Base-by-base conservation (phyloP, 2,797 vertebrate genomes). In the Cuculus canorus region DNA sequence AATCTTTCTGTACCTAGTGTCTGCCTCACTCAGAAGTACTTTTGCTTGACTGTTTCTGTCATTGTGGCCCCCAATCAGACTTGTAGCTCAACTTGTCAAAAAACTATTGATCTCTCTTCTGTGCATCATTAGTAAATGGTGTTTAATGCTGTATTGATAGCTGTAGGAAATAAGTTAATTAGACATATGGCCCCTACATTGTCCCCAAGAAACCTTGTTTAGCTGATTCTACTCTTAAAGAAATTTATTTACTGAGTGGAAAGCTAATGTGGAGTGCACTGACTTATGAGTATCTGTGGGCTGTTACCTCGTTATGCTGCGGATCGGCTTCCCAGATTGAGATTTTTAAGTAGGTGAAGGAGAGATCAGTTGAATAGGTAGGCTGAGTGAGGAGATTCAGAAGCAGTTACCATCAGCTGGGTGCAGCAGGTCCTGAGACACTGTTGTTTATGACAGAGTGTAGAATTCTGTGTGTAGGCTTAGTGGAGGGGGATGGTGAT, bases 401-500 rank as follows among this genome's bases (percentile, higher is more conserved):
- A 2, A 2, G 8, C 32, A 1, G 14, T 32, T 60, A 24, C 24
- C 14, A 6, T 39, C 4, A 4, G 17, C 30, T 82, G 5, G 2
- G 6, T 82, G 28, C 25, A 27, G 13, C 1, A 0, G 6, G 2
- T 7, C 59, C 53, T 91, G 54, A 18, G 10, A 2, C 39, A 13
- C 17, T 50, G 14, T 33, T 60, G 6, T 30, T 48, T 18, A 13
- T 65, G 41, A 28, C 54, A 43, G 50, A 69, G 33, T 69, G n/a
- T 22, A 30, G 2, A 60, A 24, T 32, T 76, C 12, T 17, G 17
- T 2, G 1, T 0, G 0, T 25, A 12, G 24, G 1, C 17, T 87
- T 0, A 0, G 10, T 88, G 35, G 79, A 33, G 32, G 72, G 32
- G 15, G 13, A 7, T 68, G 11, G 16, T 0, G 1, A n/a, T 37